Conservation (phyloP, 1,140 invertebrate genomes). For the Drosophila pseudoananassae region DNA sequence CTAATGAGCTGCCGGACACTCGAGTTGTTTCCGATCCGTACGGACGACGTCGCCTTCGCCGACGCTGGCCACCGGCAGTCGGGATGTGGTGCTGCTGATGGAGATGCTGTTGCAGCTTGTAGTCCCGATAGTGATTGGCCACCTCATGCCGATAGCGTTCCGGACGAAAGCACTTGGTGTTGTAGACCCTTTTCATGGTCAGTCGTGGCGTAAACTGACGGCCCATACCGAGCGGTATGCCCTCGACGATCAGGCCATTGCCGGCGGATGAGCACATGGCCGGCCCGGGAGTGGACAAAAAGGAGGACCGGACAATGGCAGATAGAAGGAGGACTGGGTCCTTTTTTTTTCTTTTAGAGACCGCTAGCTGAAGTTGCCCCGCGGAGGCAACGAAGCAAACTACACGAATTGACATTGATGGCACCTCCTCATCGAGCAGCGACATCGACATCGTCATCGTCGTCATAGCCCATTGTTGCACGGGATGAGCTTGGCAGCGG, state of each 20-base stretch:
- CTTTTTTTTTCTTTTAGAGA: neutral
- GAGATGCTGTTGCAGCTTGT: conserved; percentile 57
- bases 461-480: conserved; percentile 19
- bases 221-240: conserved; percentile 51
- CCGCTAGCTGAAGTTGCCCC: conserved; percentile 44
- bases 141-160: conserved; percentile 73
- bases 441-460: conserved; percentile 2
- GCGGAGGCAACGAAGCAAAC: conserved; percentile 59
- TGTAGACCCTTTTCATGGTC: conserved; percentile 67
- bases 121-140: conserved; percentile 81
- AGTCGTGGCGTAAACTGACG: conserved; percentile 48
- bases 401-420: conserved; percentile 67
- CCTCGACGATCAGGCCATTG: conserved; percentile 41
- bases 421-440: conserved; percentile 10
- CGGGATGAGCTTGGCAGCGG: conserved; percentile 1
- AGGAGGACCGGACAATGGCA: neutral
- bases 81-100: conserved; percentile 7
- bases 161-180: conserved; percentile 60
- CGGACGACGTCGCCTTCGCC: neutral
- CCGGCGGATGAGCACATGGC: conserved; percentile 26
- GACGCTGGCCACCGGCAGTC: conserved; percentile 9
- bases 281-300: neutral
- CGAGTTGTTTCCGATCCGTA: conserved; percentile 3
- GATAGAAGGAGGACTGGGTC: neutral
- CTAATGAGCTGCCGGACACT: conserved; percentile 33